A percentile compares a stretch with the other conserved stretches of the same genome.
These are phyloP conservation scores for Ylistrum balloti DNA, from an alignment of 1,140 invertebrate genomes.

Conservation along the genomic window DNA sequence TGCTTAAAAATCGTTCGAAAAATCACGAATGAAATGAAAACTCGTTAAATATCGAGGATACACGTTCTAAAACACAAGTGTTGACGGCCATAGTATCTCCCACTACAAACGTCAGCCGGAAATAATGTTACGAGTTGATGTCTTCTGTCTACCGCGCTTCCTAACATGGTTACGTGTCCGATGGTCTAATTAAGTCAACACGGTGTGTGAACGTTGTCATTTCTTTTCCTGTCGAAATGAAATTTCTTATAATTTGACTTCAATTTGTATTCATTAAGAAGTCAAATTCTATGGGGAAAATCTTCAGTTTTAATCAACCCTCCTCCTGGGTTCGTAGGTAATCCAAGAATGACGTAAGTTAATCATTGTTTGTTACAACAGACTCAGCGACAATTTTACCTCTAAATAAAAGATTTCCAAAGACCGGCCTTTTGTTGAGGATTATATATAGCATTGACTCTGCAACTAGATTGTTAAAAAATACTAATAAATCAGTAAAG, in stretches of 20 bases:
- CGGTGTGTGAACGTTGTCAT: not conserved
- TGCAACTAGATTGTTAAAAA: too few species aligned
- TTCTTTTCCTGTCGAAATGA: not conserved
- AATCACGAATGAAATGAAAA: too few species aligned
- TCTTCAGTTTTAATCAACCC: not conserved
- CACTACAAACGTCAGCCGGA: not conserved
- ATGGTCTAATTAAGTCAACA: not conserved
- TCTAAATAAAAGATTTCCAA: constrained; percentile 4
- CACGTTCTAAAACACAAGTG: not conserved
- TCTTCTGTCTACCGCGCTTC: not conserved
- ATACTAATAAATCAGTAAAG: too few species aligned
- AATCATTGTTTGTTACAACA: not conserved
- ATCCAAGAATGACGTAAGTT: not conserved
- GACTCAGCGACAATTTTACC: not conserved
- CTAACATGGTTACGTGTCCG: not conserved
- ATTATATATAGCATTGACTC: too few species aligned
- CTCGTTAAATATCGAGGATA: too few species aligned
- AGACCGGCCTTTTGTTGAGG: not conserved
- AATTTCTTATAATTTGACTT: constrained; percentile 36
- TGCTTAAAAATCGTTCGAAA: too few species aligned
- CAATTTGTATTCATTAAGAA: constrained; percentile 22
- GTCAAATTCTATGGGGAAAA: not conserved
- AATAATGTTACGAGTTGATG: not conserved
- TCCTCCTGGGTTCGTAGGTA: not conserved
- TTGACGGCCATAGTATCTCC: not conserved